Evolutionary conservation across 2,113 vertebrate genomes (phyloP), one percentile per base, ranked within the genome.

Genomic region (Catharus bicknelli): DNA sequence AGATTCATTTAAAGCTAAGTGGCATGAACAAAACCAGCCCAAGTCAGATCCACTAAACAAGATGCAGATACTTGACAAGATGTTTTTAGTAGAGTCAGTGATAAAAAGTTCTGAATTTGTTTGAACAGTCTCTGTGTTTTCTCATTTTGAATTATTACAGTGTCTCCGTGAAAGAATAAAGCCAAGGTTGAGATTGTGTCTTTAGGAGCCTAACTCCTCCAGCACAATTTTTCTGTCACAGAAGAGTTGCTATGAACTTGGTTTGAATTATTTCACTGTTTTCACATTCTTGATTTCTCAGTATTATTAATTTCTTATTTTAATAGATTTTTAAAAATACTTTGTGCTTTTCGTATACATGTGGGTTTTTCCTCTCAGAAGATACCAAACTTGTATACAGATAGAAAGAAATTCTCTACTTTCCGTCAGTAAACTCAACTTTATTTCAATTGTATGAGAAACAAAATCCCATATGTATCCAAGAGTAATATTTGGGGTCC

Each of bases 1-100:
- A 93, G 88, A 88, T 93, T 94, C 40, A 84, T 93, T 96, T 94
- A 93, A 94, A 93, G 83, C 88, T 92, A 92, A 92, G 77, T 80
- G 55, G 69, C 73, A 84, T 43, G 95, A 93, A 81, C 36, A 32
- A 81, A 93, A 75, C 0, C 57, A 90, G 36, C 13, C 20, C 25
- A 36, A 86, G 78, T 82, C 53, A 88, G 57, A 82, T 78, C 88
- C 66, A 47, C 26, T 82, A 88, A 81, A 75, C 0, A 1, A 82
- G 58, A 26, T 84, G 29, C 58, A 87, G 58, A 86, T 92, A 75
- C 20, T 84, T 92, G 68, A 61, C 62, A 54, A 81, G 55, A 47
- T 81, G 66, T 75, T 93, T 85, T 27, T 80, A 40, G 16, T 76
- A 57, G 45, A 86, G 16, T 69, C 51, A 62, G 22, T 59, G 69